phyloP scores from a whole-genome alignment of 30 jellyfish, hydroid and myxozoan genomes.

The Haliclystus octoradiatus region DNA sequence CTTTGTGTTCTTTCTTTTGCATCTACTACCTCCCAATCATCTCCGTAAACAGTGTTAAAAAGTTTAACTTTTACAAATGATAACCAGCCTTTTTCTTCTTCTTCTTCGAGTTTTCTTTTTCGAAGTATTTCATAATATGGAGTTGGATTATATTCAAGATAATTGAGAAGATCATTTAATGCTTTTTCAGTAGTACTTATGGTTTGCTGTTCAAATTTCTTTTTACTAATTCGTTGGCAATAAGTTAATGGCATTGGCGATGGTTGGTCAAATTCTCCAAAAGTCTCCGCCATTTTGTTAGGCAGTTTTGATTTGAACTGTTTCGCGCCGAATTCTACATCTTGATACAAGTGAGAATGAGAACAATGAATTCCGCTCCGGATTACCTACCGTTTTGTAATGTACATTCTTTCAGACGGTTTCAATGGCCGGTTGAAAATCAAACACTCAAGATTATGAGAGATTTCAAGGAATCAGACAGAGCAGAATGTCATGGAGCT shows the following conservation, averaged over 20 bases:
- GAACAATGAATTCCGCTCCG: too few species aligned
- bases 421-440: too few species aligned
- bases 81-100: constrained; percentile 39
- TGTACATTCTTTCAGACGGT: too few species aligned
- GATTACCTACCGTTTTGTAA: too few species aligned
- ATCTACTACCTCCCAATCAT: constrained; percentile 26
- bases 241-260: constrained; percentile 75
- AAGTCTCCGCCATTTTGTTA: constrained; percentile 53
- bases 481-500: too few species aligned
- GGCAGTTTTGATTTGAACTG: too few species aligned
- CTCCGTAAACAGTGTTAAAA: constrained; percentile 38
- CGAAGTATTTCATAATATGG: constrained; percentile 54
- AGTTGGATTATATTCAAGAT: constrained; percentile 78
- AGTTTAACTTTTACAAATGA: constrained; percentile 54
- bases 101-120: constrained; percentile 72
- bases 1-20: constrained; percentile 26
- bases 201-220: constrained; percentile 49
- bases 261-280: constrained; percentile 73
- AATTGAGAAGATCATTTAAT: constrained; percentile 43
- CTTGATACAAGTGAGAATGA: too few species aligned
- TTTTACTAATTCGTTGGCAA: constrained; percentile 46
- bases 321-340: too few species aligned
- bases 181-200: constrained; percentile 49
- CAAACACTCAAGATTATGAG: too few species aligned
- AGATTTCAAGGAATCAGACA: too few species aligned